phyloP scores from a whole-genome alignment of 2,797 vertebrate genomes.

The Columba guinea region DNA sequence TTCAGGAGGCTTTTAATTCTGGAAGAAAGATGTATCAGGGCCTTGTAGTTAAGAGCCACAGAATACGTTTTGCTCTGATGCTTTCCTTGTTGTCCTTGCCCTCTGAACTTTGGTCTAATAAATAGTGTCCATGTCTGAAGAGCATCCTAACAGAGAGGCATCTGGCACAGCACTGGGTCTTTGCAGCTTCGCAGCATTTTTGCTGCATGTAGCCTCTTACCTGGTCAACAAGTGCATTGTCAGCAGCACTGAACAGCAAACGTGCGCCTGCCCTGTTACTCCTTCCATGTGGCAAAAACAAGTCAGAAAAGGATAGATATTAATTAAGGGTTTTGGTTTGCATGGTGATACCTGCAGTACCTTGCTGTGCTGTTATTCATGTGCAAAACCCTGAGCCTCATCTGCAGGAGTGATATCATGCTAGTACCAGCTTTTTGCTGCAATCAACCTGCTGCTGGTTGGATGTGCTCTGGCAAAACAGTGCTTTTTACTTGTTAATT shows the following conservation, averaged over 20 bases:
- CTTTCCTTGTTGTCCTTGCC: background rate
- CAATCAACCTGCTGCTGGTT: background rate
- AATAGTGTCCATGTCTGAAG: no score
- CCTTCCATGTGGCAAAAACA: background rate
- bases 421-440: background rate
- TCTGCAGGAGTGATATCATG: accelerated
- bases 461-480: background rate
- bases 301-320: background rate
- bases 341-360: background rate
- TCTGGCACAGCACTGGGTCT: background rate
- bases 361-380: background rate
- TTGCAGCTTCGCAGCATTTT: accelerated
- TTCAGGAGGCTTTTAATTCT: background rate
- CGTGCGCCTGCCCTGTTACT: accelerated
- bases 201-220: background rate
- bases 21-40: background rate
- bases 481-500: background rate
- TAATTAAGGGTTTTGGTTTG: background rate
- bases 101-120: background rate
- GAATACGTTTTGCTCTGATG: background rate
- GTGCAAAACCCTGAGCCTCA: background rate
- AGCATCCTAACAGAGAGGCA: background rate
- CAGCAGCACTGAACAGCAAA: background rate
- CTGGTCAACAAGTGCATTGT: background rate
- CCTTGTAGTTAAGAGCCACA: background rate